Evolutionary conservation across 2,888 invertebrate species (phyloP), one percentile per base, ranked within the genome.

Genomic region (Caenorhabditis angaria): DNA sequence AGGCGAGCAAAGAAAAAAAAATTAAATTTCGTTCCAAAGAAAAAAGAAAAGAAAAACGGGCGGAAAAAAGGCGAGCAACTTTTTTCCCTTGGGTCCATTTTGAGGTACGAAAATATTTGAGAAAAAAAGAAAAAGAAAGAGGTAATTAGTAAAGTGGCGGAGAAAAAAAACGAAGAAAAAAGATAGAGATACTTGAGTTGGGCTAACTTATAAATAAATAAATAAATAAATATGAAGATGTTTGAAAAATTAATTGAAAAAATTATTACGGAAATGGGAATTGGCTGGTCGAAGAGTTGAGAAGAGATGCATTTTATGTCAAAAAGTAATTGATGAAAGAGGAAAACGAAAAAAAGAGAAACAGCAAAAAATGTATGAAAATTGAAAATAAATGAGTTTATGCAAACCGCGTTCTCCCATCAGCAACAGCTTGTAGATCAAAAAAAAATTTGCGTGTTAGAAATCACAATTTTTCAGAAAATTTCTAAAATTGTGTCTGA

Each of bases 141-240:
- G n/a, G 41, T 41, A 41, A 41, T 41, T 41, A 41, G 41, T 41
- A 41, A 41, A 41, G 41, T 41, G 41, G 41, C 18, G 41, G 41
- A 41, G 12, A 5, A 32, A 12, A 32, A 41, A 41, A 41, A 2
- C 10, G 18, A 41, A 41, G 41, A 41, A 41, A 41, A 41, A 41
- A 41, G 41, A 41, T 18, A 41, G 41, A 41, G 10, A 41, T 41
- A 41, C 41, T 41, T 14, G 41, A 41, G 41, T 41, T 41, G 14
- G 18, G 41, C 3, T 3, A 14, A 14, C 14, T 41, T 41, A 14
- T 14, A 41, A 41, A 41, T 41, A 41, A 41, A 41, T 41, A 41
- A 41, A 41, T 14, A 41, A 12, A 41, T 41, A 14, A 41, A 32
- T 32, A n/a, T n/a, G n/a, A n/a, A n/a, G n/a, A n/a, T n/a, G n/a